phyloP scores from a whole-genome alignment of 2,797 vertebrate genomes.

The Crax fasciolata region DNA sequence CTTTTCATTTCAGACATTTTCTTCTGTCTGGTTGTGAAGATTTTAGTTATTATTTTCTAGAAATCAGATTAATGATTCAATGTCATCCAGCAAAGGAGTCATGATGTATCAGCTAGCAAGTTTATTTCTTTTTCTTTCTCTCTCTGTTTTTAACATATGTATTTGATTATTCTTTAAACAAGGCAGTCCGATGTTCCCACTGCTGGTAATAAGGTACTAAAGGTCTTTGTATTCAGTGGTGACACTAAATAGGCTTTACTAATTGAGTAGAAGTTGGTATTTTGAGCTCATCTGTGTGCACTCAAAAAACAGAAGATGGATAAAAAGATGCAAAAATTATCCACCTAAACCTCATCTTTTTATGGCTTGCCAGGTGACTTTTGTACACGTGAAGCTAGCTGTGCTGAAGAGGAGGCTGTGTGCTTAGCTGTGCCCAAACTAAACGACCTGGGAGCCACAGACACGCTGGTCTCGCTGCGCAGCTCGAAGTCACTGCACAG shows the following conservation, averaged over 20 bases:
- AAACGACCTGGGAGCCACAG: accelerated
- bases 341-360: neutral
- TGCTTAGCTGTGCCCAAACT: accelerated
- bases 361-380: neutral
- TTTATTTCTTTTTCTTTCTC: neutral
- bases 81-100: neutral
- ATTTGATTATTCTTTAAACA: neutral
- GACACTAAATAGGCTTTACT: neutral
- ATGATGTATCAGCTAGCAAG: neutral
- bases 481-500: neutral
- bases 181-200: neutral
- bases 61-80: neutral
- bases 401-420: neutral
- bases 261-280: neutral
- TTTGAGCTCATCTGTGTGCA: neutral
- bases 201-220: neutral
- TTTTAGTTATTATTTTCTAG: neutral
- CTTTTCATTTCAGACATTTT: neutral
- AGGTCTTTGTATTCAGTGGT: neutral
- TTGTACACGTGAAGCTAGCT: neutral
- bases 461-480: neutral
- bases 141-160: neutral
- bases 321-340: neutral
- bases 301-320: neutral
- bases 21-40: neutral